Conservation (phyloP, 2,888 invertebrate species). For the Oeneis ivallda region DNA sequence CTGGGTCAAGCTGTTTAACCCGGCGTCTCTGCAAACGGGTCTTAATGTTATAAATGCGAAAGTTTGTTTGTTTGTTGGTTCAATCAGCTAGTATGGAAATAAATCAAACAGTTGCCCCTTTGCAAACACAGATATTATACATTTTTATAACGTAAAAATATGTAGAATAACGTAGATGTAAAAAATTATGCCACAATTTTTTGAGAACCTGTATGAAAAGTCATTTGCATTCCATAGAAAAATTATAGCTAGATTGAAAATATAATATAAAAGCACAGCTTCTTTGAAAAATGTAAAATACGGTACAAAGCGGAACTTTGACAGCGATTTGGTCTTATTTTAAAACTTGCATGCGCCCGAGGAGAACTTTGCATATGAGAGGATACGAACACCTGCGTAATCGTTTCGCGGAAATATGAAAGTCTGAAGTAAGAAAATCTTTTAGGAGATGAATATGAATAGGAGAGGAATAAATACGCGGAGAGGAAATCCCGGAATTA, state of each 20-base stretch:
- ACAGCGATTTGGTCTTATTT: slow-evolving; percentile 13
- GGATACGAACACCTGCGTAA: slow-evolving; percentile 16
- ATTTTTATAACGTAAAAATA: too few species aligned
- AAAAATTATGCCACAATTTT: background rate
- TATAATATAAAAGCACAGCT: slow-evolving; percentile 11
- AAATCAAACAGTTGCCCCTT: too few species aligned
- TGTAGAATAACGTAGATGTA: too few species aligned
- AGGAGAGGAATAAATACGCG: too few species aligned
- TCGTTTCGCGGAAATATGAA: slow-evolving; percentile 16
- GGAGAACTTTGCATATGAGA: slow-evolving; percentile 19
- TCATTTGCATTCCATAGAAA: background rate
- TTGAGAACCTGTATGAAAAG: background rate
- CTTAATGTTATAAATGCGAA: too few species aligned
- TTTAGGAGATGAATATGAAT: slow-evolving; percentile 11
- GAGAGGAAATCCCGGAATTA: background rate
- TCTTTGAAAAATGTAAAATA: slow-evolving; percentile 16
- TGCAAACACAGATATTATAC: too few species aligned
- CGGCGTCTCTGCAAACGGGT: too few species aligned
- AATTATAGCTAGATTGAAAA: background rate
- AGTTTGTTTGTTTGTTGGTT: too few species aligned
- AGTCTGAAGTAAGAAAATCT: slow-evolving; percentile 13
- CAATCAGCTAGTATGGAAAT: too few species aligned
- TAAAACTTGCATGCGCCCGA: slow-evolving; percentile 17
- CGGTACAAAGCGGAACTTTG: slow-evolving; percentile 17
- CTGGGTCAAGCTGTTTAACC: too few species aligned